Conservation (phyloP, 2,113 vertebrate genomes). For the Puma concolor region DNA sequence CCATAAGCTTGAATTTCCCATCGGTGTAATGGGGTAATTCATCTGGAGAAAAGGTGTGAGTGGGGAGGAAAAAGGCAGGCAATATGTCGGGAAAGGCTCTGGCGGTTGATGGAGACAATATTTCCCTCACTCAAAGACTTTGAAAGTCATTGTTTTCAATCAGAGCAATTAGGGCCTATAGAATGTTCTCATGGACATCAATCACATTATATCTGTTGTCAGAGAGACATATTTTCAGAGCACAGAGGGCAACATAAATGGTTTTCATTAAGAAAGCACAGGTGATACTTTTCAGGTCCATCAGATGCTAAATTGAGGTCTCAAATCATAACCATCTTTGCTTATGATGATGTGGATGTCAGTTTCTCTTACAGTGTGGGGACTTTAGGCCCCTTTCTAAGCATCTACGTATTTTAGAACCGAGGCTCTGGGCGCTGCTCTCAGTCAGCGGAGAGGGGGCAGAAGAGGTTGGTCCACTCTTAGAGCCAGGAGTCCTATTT, state of each 20-base stretch:
- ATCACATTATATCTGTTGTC: background rate
- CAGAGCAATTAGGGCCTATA: background rate
- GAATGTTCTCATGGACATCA: background rate
- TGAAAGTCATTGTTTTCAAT: background rate
- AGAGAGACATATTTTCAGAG: slow-evolving; percentile 29
- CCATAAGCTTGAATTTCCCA: background rate
- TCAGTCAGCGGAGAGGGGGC: background rate
- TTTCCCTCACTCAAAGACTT: background rate
- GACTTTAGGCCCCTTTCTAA: background rate
- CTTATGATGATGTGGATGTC: background rate
- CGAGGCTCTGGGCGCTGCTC: background rate
- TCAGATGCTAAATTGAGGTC: slow-evolving; percentile 1
- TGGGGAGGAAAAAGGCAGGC: background rate
- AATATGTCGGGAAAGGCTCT: background rate
- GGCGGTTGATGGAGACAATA: background rate
- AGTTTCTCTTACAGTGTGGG: background rate
- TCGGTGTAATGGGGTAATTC: background rate
- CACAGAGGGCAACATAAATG: background rate
- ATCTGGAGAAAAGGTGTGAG: background rate
- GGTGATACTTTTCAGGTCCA: background rate
- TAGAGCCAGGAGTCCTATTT: slow-evolving; percentile 30
- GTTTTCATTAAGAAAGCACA: background rate
- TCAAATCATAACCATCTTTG: background rate
- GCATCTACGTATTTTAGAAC: background rate
- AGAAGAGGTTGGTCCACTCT: background rate